These are phyloP conservation scores for Catharus ustulatus DNA, from an alignment of 2,797 vertebrate species.

Conservation along the genomic window DNA sequence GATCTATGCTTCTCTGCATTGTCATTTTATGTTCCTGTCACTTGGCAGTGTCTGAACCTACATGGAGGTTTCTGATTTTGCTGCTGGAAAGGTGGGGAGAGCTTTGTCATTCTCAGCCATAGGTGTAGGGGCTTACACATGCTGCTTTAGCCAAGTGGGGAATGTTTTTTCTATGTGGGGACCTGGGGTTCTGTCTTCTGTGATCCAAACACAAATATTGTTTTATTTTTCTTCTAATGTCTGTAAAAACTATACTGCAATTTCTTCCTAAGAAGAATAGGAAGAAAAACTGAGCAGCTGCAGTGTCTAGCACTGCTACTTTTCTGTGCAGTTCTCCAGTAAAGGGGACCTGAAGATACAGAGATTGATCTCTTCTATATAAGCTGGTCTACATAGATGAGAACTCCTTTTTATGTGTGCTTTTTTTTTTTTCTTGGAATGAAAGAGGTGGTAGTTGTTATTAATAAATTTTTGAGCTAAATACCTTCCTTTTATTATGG, in stretches of 20 bases:
- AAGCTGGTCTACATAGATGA: background rate
- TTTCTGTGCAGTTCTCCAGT: background rate
- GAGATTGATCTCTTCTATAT: background rate
- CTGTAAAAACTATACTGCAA: background rate
- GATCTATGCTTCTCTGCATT: background rate
- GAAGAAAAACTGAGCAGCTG: background rate
- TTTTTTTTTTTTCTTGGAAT: background rate
- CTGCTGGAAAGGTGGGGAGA: background rate
- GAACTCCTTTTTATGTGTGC: background rate
- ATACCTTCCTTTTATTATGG: background rate
- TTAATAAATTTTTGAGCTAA: constrained; percentile 8
- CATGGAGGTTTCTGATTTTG: background rate
- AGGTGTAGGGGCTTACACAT: background rate
- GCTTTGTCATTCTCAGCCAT: background rate
- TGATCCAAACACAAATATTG: background rate
- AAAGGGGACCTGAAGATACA: background rate
- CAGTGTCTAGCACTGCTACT: background rate
- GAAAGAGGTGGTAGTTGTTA: background rate
- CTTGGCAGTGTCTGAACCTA: background rate
- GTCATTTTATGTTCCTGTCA: background rate
- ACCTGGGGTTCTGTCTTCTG: background rate
- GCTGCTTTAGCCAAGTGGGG: background rate
- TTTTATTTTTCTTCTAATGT: background rate
- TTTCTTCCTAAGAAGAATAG: background rate
- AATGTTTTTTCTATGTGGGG: background rate